phyloP scores from a whole-genome alignment of 2,113 vertebrate genomes.

The Budorcas taxicolor region DNA sequence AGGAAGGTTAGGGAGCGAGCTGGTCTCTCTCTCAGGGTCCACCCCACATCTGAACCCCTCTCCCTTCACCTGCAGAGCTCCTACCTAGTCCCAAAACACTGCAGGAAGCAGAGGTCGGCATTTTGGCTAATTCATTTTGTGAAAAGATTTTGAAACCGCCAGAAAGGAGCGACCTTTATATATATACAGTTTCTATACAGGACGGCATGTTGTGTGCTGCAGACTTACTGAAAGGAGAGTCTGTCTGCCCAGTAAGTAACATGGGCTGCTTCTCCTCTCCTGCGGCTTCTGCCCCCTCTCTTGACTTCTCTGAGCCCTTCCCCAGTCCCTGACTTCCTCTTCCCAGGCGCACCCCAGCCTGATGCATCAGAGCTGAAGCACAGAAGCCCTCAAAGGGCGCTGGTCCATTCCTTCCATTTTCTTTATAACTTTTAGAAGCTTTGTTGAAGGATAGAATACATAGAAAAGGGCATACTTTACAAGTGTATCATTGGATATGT shows the following conservation, averaged over 20 bases:
- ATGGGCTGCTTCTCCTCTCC: neutral
- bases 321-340: neutral
- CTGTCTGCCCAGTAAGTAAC: conserved; percentile 40
- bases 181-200: neutral
- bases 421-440: neutral
- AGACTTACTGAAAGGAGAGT: accelerated
- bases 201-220: neutral
- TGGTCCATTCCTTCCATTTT: neutral
- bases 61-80: neutral
- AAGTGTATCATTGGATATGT: neutral
- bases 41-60: neutral
- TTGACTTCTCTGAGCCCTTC: neutral
- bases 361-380: neutral
- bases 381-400: neutral
- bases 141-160: accelerated
- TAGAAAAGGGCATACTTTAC: neutral
- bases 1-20: neutral
- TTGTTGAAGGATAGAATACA: neutral
- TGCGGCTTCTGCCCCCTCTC: neutral
- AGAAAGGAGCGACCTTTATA: accelerated
- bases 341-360: neutral
- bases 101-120: neutral
- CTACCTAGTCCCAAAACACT: neutral
- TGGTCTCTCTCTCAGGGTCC: neutral
- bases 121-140: neutral